Evolutionary conservation across 2,888 invertebrate genomes (phyloP).

Genomic region (Melanophora roralis): DNA sequence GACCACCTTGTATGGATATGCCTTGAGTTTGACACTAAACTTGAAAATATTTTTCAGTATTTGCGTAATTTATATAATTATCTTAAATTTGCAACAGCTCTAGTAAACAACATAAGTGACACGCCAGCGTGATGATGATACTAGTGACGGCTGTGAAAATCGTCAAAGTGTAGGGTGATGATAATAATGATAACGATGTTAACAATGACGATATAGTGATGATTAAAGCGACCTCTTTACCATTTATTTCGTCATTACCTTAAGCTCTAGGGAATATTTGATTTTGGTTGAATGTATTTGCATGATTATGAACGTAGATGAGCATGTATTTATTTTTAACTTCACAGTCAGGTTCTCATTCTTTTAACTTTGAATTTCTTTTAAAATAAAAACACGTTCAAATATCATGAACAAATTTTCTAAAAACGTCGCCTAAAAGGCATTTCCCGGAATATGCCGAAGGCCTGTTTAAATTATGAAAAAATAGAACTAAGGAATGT

Average conservation of each 20-base stretch:
- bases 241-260: constrained; percentile 58
- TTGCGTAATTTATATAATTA: constrained; percentile 45
- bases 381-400: constrained; percentile 59
- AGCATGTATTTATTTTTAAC: neutral
- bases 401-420: constrained; percentile 42
- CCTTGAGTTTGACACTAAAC: too few relatives aligned
- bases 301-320: constrained; percentile 37
- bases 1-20: too few relatives aligned
- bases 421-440: neutral
- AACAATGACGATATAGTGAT: constrained; percentile 25
- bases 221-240: constrained; percentile 52
- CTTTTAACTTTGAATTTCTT: neutral
- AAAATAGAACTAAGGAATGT: neutral
- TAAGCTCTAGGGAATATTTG: constrained; percentile 52
- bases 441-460: constrained; percentile 17
- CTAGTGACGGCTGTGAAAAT: constrained; percentile 20
- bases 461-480: constrained; percentile 37
- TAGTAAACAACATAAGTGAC: constrained; percentile 24
- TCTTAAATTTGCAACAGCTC: constrained; percentile 51
- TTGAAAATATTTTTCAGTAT: too few relatives aligned
- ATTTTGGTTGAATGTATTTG: constrained; percentile 45
- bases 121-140: constrained; percentile 1
- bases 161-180: neutral
- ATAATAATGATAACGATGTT: constrained; percentile 18
- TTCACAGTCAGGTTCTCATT: neutral